Conservation (phyloP, 1,140 invertebrate species). For the Drosophila bifasciata region DNA sequence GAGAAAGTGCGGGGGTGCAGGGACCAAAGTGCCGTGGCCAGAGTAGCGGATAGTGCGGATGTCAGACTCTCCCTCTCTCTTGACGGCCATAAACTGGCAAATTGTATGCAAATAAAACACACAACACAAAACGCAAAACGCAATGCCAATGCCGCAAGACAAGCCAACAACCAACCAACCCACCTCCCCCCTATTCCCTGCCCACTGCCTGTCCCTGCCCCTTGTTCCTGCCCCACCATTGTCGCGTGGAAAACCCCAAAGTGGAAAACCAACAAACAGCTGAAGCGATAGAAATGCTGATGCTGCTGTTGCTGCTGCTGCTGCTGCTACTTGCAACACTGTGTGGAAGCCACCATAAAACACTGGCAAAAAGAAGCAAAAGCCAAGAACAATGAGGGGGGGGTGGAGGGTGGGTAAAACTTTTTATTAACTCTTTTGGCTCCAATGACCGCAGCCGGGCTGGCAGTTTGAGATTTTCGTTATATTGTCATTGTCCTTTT, state of each 20-base stretch:
- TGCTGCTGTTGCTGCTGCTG: conserved; percentile 47
- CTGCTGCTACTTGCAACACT: not conserved
- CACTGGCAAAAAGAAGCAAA: conserved; percentile 6
- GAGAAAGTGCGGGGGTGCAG: too few relatives aligned
- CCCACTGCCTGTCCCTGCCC: too few relatives aligned
- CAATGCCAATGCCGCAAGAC: conserved; percentile 58
- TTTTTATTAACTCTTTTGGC: conserved; percentile 77
- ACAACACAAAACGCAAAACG: conserved; percentile 41
- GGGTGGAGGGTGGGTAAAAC: too few relatives aligned
- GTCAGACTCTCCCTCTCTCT: conserved; percentile 29
- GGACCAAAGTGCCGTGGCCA: too few relatives aligned
- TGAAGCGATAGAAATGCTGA: conserved; percentile 58
- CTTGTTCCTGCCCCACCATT: not conserved
- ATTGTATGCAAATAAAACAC: conserved; percentile 77
- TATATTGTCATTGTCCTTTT: conserved; percentile 36
- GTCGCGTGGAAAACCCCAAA: conserved; percentile 9
- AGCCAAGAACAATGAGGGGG: not conserved
- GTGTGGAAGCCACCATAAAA: conserved; percentile 42
- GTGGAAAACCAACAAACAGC: conserved; percentile 36
- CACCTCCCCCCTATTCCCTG: too few relatives aligned
- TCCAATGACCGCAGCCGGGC: not conserved
- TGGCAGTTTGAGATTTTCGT: conserved; percentile 20
- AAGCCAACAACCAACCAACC: conserved; percentile 3
- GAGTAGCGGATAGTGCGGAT: too few relatives aligned
- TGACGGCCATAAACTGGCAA: conserved; percentile 72